Base-by-base conservation (phyloP, 2,113 vertebrate genomes). In the Alethe castanea region DNA sequence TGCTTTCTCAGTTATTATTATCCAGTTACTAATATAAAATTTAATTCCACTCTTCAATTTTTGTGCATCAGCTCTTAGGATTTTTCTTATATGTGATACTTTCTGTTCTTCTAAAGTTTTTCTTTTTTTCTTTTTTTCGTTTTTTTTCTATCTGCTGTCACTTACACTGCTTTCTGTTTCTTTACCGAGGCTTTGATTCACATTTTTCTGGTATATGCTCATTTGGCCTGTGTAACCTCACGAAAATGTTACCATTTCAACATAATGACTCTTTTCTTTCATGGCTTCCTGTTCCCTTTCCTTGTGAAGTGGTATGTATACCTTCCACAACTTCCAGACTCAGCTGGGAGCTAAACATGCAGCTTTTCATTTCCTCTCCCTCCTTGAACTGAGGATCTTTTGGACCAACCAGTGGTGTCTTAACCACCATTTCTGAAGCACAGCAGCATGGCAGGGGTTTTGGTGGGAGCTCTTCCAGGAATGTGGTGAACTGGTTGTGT, bases 261-360 rank as follows among this genome's bases (percentile, higher is more conserved):
- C 88, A 93, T 96, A 96, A 94, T 86, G 90, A 66, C 72, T 95
- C 95, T 90, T 92, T 94, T 92, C 82, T 95, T 95, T 70, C 93
- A 29, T 69, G 76, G 77, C 86, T 97, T 97, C 95, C 94, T 91
- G 80, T 96, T 96, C 93, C 92, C 81, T 85, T 96, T 94, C 94
- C 95, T 95, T 94, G 95, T 93, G 88, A 93, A 93, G 88, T 78
- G 73, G 80, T 92, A 61, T 93, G 91, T 95, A 92, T 94, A 96
- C 94, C 91, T 96, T 97, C 88, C 6, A 25, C 92, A 77, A 80
- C 90, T 94, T 95, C 70, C 66, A 86, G 88, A 70, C 94, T 90
- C 94, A 90, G 92, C 81, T 86, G 92, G 87, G 71, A 95, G 81
- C 90, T 93, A 73, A 96, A 70, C 76, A 62, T 5, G 2, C 82